Base-by-base conservation (phyloP, 1,140 invertebrate genomes). In the Neoseiulus cucumeris region DNA sequence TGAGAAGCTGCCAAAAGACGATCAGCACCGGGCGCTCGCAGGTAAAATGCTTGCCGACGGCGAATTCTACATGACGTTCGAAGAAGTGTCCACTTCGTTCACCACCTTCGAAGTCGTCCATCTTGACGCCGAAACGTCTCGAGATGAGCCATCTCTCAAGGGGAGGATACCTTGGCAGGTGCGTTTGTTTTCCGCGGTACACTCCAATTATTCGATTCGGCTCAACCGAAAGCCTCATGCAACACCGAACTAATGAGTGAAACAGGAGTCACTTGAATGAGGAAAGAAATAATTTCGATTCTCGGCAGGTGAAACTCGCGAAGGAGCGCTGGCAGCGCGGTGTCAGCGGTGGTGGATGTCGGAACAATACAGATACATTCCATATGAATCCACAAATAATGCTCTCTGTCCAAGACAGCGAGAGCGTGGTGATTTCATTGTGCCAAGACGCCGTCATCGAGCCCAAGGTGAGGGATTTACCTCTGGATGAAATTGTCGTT, bases 381-480 rank as follows among this genome's bases (percentile, higher is more conserved):
- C 89, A 93, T 73, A 89, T 91, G 70, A 93, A 93, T 75, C 90
- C 89, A 4, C 89, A 92, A 77, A 78, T 92, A 28, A 84, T 90
- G 72, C 72, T 91, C 7, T 22, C 69, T 28, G 82, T 85, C 30
- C 87, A 90, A 73, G 87, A 89, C 71, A 33, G 51, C 14, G 69
- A 71, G 18, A 65, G 47, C 22, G 82, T 91, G 0, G 82, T 92
- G 12, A 84, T 92, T 39, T 90, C 87, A 0, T 75, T 93, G 7
- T 88, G 89, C 75, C 90, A 93, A 72, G 89, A 92, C 73, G 87
- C 85, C 33, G 87, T 91, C 47, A 85, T 91, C 79, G 89, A 92
- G 73, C 88, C 89, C 6, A 90, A 91, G 78, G 82, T 82, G 73
- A 73, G 67, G n/a, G n/a, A n/a, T n/a, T n/a, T n/a, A n/a, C n/a